Percentiles rank a stretch among this genome's conserved stretches.
phyloP scores from a whole-genome alignment of 2,113 vertebrate species.

The Cisticola juncidis region DNA sequence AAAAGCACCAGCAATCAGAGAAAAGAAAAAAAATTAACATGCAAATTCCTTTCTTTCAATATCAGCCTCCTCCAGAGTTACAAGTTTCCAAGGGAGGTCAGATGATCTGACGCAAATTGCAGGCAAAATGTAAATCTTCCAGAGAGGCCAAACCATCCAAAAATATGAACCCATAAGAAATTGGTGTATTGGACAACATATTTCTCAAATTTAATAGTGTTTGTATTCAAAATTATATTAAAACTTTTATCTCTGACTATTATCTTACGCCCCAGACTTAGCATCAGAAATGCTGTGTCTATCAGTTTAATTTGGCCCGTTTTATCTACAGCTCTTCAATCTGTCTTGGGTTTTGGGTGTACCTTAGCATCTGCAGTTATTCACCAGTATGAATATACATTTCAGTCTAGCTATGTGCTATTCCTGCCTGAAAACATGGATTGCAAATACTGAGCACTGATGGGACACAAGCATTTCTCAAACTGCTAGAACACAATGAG shows the following conservation, averaged over 20 bases:
- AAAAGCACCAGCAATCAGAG: not conserved
- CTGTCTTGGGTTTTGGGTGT: not conserved
- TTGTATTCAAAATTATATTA: not conserved
- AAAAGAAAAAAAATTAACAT: not conserved
- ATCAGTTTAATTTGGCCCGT: not conserved
- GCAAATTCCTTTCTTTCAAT: not conserved
- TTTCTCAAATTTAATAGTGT: not conserved
- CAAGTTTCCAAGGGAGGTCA: not conserved
- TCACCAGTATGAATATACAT: not conserved
- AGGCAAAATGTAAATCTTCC: not conserved
- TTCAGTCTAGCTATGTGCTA: not conserved
- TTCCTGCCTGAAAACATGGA: not conserved
- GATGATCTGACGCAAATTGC: not conserved
- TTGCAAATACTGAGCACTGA: not conserved
- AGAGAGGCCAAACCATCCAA: not conserved
- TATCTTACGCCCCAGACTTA: not conserved
- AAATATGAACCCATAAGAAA: rapidly evolving
- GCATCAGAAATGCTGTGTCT: not conserved
- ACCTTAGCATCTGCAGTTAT: not conserved
- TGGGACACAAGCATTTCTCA: not conserved
- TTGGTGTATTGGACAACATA: not conserved
- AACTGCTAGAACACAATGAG: not conserved
- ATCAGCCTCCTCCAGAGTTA: not conserved
- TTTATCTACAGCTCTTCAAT: not conserved
- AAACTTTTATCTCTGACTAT: not conserved